Percentiles rank a stretch among this genome's conserved stretches.
These are phyloP conservation scores for Leptarthrus brevirostris DNA, from an alignment of 2,888 invertebrate species.

Conservation along the genomic window DNA sequence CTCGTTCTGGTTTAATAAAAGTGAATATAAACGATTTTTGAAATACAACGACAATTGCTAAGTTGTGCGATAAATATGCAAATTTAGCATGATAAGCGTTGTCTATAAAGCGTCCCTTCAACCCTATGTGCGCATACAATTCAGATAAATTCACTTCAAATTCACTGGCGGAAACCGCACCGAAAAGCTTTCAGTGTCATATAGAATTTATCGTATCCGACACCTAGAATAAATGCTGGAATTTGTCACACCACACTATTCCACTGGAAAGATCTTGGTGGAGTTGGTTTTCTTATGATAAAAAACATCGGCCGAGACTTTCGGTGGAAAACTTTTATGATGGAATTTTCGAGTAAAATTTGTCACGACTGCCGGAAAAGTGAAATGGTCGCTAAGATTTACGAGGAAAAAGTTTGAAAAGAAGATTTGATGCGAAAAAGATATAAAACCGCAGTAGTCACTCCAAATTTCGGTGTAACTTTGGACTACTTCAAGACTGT, in stretches of 20 bases:
- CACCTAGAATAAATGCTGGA: neutral
- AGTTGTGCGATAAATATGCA: conserved; percentile 1
- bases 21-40: too few relatives aligned
- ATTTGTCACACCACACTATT: neutral
- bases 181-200: conserved; percentile 41
- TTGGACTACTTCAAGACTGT: conserved; percentile 7
- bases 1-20: too few relatives aligned
- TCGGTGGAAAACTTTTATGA: conserved; percentile 11
- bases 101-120: neutral
- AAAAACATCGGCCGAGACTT: too few relatives aligned
- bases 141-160: neutral
- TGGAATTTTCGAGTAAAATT: conserved; percentile 10
- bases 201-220: conserved; percentile 24
- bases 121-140: neutral
- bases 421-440: neutral
- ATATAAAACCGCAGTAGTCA: neutral
- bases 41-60: neutral
- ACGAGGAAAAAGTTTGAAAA: conserved; percentile 5
- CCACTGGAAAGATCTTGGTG: neutral
- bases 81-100: conserved; percentile 10
- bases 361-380: conserved; percentile 41
- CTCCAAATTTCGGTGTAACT: neutral
- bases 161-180: conserved; percentile 15
- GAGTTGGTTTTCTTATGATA: too few relatives aligned
- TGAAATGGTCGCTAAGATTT: conserved; percentile 18